Conservation (phyloP, 2,888 invertebrate species). For the Lepidocyrtoides sp. region DNA sequence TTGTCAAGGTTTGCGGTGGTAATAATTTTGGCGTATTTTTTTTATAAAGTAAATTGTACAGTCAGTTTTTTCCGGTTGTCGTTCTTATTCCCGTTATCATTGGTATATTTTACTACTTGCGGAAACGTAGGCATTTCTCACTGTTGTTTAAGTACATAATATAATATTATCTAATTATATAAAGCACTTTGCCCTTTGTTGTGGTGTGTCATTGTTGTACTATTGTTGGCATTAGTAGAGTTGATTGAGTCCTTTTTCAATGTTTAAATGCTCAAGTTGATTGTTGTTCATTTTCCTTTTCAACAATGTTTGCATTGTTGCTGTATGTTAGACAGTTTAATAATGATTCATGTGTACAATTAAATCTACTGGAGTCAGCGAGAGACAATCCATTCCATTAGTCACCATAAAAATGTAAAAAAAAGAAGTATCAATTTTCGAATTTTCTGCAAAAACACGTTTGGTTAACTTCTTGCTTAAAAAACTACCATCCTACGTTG, state of each 20-base stretch:
- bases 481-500: no score
- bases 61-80: no score
- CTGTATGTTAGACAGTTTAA: not conserved
- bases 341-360: not conserved
- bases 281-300: not conserved
- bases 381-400: no score
- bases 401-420: no score
- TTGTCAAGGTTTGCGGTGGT: constrained; percentile 6
- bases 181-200: constrained; percentile 51
- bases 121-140: constrained; percentile 17
- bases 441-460: no score
- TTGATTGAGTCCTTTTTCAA: constrained; percentile 37
- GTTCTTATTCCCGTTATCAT: not conserved
- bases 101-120: not conserved
- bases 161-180: not conserved
- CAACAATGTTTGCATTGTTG: constrained; percentile 35
- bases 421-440: no score
- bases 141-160: not conserved
- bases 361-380: constrained; percentile 78
- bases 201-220: constrained; percentile 62
- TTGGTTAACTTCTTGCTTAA: no score
- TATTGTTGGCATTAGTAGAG: constrained; percentile 58
- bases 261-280: constrained; percentile 59
- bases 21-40: not conserved
- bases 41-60: not conserved